Evolutionary conservation across 2,113 vertebrate genomes (phyloP), one percentile per base, ranked within the genome.

Genomic region (Anguilla rostrata): DNA sequence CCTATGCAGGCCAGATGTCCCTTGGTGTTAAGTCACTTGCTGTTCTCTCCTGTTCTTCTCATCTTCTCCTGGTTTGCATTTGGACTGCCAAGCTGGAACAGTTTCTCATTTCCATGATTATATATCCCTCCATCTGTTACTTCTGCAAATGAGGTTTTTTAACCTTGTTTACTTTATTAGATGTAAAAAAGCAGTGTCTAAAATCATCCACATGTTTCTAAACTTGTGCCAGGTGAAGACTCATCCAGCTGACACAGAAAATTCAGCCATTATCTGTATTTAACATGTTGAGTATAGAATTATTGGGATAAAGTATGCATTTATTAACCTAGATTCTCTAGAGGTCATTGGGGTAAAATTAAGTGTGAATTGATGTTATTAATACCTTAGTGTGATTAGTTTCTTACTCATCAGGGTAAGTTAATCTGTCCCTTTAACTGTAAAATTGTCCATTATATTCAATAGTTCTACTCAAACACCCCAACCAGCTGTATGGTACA

Each of bases 61-160:
- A 75, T 75, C n/a, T 75, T 75, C 71, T 75, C 71, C 71, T 75
- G 71, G 26, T n/a, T 75, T 75, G 71, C n/a, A 34, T 75, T 75
- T 75, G 71, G 71, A 75, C n/a, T 29, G 71, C 26, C 1, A 75
- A 75, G n/a, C 26, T 75, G n/a, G 71, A 75, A 11, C 7, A 34
- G 7, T 34, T 34, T 75, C 71, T 75, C 1, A n/a, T 34, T 75
- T 75, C 5, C n/a, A 75, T 75, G n/a, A 71, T 71, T 71, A 71
- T n/a, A 71, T n/a, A 71, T 71, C 63, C 63, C 63, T 71, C 71
- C 71, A 75, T 75, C 71, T 75, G 71, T 34, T n/a, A 75, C n/a
- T 34, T 2, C 71, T 12, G 34, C 26, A 29, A 75, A 75, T 75
- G 22, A 6, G 5, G 60, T 75, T 34, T 75, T 75, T 75, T 53